These are phyloP conservation scores for Zoanthus solanderi DNA, from an alignment of 92 coral and sea anemone species.

Conservation along the genomic window DNA sequence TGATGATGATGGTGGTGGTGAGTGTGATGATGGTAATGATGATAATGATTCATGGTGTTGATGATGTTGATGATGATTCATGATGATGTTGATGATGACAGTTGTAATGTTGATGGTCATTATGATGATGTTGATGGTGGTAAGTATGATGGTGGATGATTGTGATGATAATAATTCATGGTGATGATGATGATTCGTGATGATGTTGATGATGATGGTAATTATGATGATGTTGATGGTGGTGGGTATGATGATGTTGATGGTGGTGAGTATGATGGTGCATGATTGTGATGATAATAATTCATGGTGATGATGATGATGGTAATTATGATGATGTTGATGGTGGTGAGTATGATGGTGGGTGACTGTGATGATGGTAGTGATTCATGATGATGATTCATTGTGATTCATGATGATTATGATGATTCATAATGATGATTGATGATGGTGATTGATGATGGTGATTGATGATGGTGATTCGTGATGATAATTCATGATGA, in stretches of 20 bases:
- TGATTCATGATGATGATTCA: no score
- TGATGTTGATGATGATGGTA: neutral
- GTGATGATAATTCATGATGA: no score
- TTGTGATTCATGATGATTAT: no score
- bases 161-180: neutral
- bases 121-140: neutral
- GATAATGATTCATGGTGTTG: neutral
- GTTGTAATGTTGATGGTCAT: neutral
- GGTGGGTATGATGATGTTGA: neutral
- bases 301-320: neutral
- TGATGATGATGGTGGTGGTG: neutral
- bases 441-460: no score
- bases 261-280: neutral
- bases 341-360: neutral
- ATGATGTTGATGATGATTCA: neutral
- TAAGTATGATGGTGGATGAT: neutral
- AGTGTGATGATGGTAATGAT: neutral
- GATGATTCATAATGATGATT: no score
- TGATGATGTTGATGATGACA: neutral
- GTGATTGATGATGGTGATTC: no score
- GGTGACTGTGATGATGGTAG: no score
- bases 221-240: neutral
- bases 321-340: neutral
- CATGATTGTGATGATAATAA: neutral
- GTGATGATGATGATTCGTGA: neutral